These are phyloP conservation scores for Cirrhinus mrigala DNA, from an alignment of 2,797 vertebrate species.

Conservation along the genomic window DNA sequence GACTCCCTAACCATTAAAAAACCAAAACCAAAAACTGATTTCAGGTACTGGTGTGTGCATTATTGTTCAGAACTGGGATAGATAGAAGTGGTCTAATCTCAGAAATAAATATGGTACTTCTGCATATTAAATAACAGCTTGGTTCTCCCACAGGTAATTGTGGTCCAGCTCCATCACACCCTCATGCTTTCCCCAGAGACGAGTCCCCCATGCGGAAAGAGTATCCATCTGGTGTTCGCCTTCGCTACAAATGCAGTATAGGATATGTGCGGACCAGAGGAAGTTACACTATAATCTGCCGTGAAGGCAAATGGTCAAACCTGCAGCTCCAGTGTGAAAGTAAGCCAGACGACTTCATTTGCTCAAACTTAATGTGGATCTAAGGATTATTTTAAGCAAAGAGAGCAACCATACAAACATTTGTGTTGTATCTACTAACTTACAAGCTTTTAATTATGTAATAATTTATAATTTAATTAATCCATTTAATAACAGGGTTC, in stretches of 20 bases:
- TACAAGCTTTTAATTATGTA: too few relatives aligned
- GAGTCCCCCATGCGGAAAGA: slow-evolving; percentile 8
- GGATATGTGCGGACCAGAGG: slow-evolving; percentile 63
- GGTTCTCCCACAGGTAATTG: slow-evolving; percentile 61
- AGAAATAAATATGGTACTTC: not conserved
- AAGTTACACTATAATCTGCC: slow-evolving; percentile 60
- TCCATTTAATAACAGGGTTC: too few relatives aligned
- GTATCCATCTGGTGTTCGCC: slow-evolving; percentile 53
- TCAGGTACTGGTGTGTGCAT: too few relatives aligned
- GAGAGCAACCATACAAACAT: not conserved
- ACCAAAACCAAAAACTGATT: too few relatives aligned
- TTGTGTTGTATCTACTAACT: not conserved
- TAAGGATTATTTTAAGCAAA: not conserved
- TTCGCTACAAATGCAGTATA: slow-evolving; percentile 65
- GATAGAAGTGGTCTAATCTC: too few relatives aligned
- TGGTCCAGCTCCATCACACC: slow-evolving; percentile 38
- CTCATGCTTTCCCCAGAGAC: slow-evolving; percentile 51
- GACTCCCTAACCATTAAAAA: too few relatives aligned
- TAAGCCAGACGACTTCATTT: slow-evolving; percentile 56
- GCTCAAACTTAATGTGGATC: too few relatives aligned
- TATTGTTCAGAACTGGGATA: too few relatives aligned
- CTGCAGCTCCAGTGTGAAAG: slow-evolving; percentile 68
- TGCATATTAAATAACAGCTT: not conserved
- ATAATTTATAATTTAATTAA: too few relatives aligned
- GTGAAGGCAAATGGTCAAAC: slow-evolving; percentile 65